Base-by-base conservation (phyloP, 2,113 vertebrate genomes). In the Atractosteus spatula region DNA sequence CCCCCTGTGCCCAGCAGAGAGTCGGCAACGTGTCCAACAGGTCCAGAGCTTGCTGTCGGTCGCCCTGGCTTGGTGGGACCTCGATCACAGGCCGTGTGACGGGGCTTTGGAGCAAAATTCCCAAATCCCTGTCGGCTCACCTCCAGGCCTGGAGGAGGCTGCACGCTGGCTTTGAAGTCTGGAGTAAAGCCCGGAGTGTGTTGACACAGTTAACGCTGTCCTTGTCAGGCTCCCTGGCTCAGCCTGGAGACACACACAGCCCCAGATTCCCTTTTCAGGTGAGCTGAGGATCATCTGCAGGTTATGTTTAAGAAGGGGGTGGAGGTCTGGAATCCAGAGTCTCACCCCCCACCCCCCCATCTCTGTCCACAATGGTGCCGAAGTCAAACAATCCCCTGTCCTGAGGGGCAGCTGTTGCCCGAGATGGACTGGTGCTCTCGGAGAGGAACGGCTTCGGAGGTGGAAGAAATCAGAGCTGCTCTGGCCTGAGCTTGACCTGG, bases 261-360 rank as follows among this genome's bases (percentile, higher is more conserved):
- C 78, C 63, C 88, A 89, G 78, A 77, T 88, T 86, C 80, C 83
- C 72, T 69, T 64, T 17, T 56, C 56, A 73, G 64, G 76, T 74
- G 73, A 4, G 71, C 11, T 70, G 62, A 85, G 84, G 91, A 92
- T 93, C 89, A 91, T 65, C 64, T 3, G n/a, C 77, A 67, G 92
- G 91, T 92, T 91, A 90, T 95, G 94, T 94, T 94, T 93, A 91
- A 86, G 80, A 85, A 91, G 89, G 83, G 91, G 86, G 91, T 91
- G 88, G 91, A 89, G 82, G 78, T 73, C 73, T 78, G 59, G 41
- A 3, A 47, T 76, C 73, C 79, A 81, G 80, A 78, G 82, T 84
- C 11, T 59, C 3, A 59, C 11, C 55, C 29, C 1, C 3, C 10
- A 1, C 47, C 47, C 47, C 47, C 47, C 10, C 1, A 10, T 10